Evolutionary conservation across 2,888 invertebrate genomes (phyloP), one percentile per base, ranked within the genome.

Genomic region (Mythimna vitellina): DNA sequence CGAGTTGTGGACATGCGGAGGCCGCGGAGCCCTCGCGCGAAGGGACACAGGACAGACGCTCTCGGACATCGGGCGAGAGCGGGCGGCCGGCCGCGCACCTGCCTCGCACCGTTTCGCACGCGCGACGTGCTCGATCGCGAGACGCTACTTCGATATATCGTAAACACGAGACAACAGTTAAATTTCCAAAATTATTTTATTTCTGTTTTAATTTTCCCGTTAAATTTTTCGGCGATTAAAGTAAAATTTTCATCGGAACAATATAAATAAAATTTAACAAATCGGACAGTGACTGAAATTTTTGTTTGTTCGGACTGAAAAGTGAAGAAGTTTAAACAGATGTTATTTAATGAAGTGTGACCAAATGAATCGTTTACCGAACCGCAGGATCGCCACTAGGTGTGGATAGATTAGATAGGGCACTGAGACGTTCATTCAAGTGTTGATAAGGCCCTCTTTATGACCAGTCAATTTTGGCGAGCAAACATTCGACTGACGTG

Each of bases 41-140:
- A 96, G 96, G 96, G 96, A 96, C 96, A 96, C 93, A 93, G 96
- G 96, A 95, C 96, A 96, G 96, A 96, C 96, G 96, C 94, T 95
- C 95, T 96, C 95, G 96, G 96, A 96, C 96, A 96, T 89, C 96
- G 95, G 96, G 94, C 96, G 95, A 94, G 96, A 95, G 96, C 96
- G 95, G 96, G 95, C 95, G 96, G 93, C 93, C 93, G 95, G 94
- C 94, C 93, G 93, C 89, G 93, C 95, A 94, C 95, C 95, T 95
- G 95, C 94, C 92, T 88, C 90, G 90, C 90, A 91, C 91, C 92
- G 92, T 86, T 92, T 91, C 88, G 91, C 91, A 92, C 94, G 91
- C 93, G 93, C 93, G 89, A 94, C 94, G 92, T 92, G 91, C 91
- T 93, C 91, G 90, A 93, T 91, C 94, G 94, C 94, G 94, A 93